Evolutionary conservation across 2,888 invertebrate genomes (phyloP).

Genomic region (Megamerina dolium): DNA sequence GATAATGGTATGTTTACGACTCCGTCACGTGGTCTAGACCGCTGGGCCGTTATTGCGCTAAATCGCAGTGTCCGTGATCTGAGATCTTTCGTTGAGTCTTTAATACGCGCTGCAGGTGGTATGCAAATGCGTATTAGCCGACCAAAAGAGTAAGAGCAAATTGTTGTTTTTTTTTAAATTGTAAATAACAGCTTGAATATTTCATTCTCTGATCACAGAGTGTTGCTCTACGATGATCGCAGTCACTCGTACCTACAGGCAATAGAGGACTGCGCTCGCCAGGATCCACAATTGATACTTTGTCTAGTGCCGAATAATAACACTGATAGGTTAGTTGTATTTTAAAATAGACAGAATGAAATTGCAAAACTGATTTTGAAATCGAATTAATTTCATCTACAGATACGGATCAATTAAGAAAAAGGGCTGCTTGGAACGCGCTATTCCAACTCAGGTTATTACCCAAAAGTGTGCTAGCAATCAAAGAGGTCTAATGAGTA

Average conservation of each 20-base stretch:
- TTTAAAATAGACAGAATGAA: background rate
- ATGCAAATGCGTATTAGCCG: constrained; percentile 50
- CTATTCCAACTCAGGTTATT: constrained; percentile 62
- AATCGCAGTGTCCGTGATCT: constrained; percentile 32
- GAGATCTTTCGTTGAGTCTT: constrained; percentile 31
- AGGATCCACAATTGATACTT: constrained; percentile 62
- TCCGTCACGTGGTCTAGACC: constrained; percentile 37
- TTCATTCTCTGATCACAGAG: constrained; percentile 21
- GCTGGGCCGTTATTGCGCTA: constrained; percentile 49
- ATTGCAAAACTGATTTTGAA: background rate
- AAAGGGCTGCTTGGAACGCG: constrained; percentile 68
- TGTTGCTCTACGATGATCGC: constrained; percentile 53
- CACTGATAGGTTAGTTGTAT: constrained; percentile 59
- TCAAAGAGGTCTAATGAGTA: constrained; percentile 58
- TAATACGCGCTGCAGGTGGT: constrained; percentile 49
- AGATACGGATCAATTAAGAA: constrained; percentile 83
- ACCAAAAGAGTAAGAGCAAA: constrained; percentile 38
- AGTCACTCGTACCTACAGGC: constrained; percentile 57
- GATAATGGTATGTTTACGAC: constrained; percentile 49
- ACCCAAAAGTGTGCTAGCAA: constrained; percentile 32
- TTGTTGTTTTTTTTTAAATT: background rate
- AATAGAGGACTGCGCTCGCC: constrained; percentile 55
- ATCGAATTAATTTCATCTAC: background rate
- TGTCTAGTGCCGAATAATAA: constrained; percentile 66
- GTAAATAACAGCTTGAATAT: background rate